Conservation (phyloP, 2,888 invertebrate genomes). For the Metalampra italica region DNA sequence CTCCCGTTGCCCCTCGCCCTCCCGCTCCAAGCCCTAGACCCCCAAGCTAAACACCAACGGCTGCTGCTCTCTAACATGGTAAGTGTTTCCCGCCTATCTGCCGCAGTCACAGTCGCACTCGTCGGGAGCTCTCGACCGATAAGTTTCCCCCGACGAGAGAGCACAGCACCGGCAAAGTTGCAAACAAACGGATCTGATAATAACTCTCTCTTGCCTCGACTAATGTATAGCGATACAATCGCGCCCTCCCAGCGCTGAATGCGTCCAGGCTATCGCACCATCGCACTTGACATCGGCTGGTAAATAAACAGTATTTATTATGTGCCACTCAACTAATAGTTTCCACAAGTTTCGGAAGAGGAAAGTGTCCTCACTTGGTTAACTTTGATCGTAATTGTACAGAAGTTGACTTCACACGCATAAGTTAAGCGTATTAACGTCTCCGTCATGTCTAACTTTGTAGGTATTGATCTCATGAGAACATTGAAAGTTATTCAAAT, state of each 20-base stretch:
- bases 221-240: slow-evolving; percentile 47
- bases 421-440: slow-evolving; percentile 64
- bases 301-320: slow-evolving; percentile 57
- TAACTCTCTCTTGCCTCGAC: slow-evolving; percentile 48
- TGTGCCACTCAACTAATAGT: slow-evolving; percentile 40
- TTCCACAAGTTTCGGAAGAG: slow-evolving; percentile 24
- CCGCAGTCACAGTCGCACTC: slow-evolving; percentile 19
- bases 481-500: slow-evolving; percentile 52
- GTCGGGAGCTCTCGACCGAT: slow-evolving; percentile 34
- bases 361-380: slow-evolving; percentile 44
- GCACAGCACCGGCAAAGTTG: slow-evolving; percentile 43
- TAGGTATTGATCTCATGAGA: slow-evolving; percentile 46
- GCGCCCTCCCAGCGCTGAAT: slow-evolving; percentile 30
- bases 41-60: slow-evolving; percentile 72
- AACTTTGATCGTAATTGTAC: slow-evolving; percentile 55
- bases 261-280: slow-evolving; percentile 31
- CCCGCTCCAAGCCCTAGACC: slow-evolving; percentile 71
- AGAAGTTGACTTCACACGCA: slow-evolving; percentile 55
- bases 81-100: slow-evolving; percentile 51
- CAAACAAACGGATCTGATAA: slow-evolving; percentile 58
- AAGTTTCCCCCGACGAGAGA: slow-evolving; percentile 41
- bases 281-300: slow-evolving; percentile 28
- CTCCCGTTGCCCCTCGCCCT: slow-evolving; percentile 69
- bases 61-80: slow-evolving; percentile 79
- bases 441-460: slow-evolving; percentile 50